These are phyloP conservation scores for Luffia ferchaultella DNA, from an alignment of 2,888 invertebrate species.

Conservation along the genomic window DNA sequence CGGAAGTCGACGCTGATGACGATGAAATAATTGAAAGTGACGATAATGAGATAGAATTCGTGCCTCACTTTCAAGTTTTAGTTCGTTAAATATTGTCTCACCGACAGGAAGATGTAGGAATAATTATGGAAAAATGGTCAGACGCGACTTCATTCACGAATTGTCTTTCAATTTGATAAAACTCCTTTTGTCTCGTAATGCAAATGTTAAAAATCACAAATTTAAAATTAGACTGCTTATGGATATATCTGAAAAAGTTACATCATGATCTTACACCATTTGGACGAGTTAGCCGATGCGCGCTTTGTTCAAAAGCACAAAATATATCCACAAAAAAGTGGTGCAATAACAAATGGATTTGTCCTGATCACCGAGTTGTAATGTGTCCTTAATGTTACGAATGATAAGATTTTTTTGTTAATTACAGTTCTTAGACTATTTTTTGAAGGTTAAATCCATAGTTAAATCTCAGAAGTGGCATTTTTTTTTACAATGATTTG, in stretches of 20 bases:
- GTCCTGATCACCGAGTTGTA: constrained; percentile 11
- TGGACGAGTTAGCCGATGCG: constrained; percentile 9
- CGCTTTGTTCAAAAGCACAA: background rate
- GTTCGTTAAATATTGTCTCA: too few species aligned
- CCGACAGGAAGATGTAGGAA: too few species aligned
- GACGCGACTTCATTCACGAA: constrained; percentile 2
- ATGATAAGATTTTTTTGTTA: constrained; percentile 9
- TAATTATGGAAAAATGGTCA: constrained; percentile 1
- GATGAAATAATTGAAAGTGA: too few species aligned
- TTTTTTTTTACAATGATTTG: background rate
- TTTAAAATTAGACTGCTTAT: too few species aligned
- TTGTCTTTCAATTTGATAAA: constrained; percentile 2
- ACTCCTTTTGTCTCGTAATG: constrained; percentile 4
- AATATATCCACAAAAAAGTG: background rate
- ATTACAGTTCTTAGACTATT: constrained; percentile 7
- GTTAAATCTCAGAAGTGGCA: background rate
- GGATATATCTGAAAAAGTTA: too few species aligned
- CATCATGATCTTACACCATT: constrained; percentile 4
- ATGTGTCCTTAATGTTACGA: constrained; percentile 11
- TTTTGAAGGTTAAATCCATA: constrained; percentile 6
- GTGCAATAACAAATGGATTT: constrained; percentile 6
- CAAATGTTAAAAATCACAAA: constrained; percentile 5
- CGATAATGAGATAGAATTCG: too few species aligned
- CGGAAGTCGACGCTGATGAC: too few species aligned
- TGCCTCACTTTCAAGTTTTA: too few species aligned